Conservation (phyloP, 1,140 invertebrate species). For the Polyergus mexicanus region DNA sequence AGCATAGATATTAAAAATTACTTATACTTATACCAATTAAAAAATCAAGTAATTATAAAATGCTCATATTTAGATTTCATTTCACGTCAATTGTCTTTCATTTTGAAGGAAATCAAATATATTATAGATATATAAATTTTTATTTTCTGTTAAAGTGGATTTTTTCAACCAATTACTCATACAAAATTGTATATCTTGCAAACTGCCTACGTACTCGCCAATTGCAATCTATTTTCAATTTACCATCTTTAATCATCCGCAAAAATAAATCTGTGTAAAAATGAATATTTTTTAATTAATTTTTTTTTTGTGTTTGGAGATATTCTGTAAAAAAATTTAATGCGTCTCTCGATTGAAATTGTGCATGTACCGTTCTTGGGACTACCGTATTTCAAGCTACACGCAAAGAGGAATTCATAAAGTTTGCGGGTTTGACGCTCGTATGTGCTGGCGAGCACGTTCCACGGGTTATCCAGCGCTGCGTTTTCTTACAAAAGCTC, state of each 20-base stretch:
- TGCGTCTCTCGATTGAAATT: conserved; percentile 34
- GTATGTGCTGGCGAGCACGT: conserved; percentile 36
- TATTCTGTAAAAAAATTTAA: conserved; percentile 21
- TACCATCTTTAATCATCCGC: conserved; percentile 35
- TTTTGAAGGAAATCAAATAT: conserved; percentile 9
- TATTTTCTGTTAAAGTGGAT: conserved; percentile 38
- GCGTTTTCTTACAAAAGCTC: conserved; percentile 60
- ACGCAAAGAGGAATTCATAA: conserved; percentile 46
- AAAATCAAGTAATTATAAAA: neutral
- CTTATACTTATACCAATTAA: neutral
- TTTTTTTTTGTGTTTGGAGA: neutral
- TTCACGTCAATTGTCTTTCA: neutral
- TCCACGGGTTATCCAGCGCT: conserved; percentile 30
- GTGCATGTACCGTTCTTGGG: neutral
- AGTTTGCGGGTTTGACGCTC: conserved; percentile 19
- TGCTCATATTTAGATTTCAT: neutral
- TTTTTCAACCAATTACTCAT: conserved; percentile 50
- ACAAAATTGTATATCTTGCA: conserved; percentile 38
- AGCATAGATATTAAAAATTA: neutral
- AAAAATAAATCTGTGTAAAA: conserved; percentile 33
- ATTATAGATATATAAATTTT: conserved; percentile 36
- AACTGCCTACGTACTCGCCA: conserved; percentile 26
- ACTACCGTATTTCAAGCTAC: neutral
- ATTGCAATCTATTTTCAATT: conserved; percentile 54
- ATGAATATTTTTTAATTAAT: conserved; percentile 24